Evolutionary conservation across 35 echinoderm and acorn worm genomes (phyloP).

Genomic region (Hemicentrotus pulcherrimus): DNA sequence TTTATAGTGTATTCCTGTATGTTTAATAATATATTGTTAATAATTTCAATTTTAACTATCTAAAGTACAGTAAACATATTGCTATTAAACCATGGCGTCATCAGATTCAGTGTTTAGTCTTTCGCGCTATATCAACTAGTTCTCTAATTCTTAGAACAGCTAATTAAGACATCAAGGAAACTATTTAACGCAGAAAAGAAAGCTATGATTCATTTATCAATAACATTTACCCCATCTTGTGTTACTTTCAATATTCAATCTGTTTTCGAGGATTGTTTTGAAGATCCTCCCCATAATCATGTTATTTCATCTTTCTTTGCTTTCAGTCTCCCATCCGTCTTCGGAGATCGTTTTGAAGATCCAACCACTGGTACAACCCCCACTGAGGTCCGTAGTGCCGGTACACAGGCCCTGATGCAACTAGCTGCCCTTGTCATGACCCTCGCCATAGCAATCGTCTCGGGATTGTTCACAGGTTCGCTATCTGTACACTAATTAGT

Average conservation of each 20-base stretch:
- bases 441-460: constrained; percentile 66
- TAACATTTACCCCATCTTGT: no score
- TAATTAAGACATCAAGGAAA: no score
- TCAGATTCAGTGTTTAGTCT: no score
- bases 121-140: no score
- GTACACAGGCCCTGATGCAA: constrained; percentile 81
- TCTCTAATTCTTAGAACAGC: no score
- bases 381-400: constrained; percentile 56
- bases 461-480: constrained; percentile 84
- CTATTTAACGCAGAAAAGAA: no score
- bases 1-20: no score
- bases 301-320: not conserved
- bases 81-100: no score
- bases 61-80: no score
- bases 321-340: constrained; percentile 56
- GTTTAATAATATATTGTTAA: no score
- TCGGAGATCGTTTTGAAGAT: constrained; percentile 47
- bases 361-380: not conserved
- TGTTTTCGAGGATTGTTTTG: not conserved
- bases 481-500: not conserved
- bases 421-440: constrained; percentile 84
- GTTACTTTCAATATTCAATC: not conserved
- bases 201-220: no score
- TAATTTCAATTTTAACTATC: no score
- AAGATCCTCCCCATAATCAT: not conserved